Conservation (phyloP, 2,113 vertebrate genomes). For the Gallinago undulata region DNA sequence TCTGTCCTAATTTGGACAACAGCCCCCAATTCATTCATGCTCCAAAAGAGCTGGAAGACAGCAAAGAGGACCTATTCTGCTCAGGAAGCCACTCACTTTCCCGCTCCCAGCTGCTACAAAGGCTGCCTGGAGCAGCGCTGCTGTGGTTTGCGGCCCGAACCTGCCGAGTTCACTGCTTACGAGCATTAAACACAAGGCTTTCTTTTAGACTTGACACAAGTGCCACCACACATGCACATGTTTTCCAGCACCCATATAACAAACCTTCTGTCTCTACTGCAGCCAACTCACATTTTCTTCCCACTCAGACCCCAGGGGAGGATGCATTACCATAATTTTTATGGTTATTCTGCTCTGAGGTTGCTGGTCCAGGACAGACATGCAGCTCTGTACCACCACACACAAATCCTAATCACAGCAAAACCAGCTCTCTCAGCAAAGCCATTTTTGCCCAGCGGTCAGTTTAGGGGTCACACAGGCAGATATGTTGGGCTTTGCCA, state of each 20-base stretch:
- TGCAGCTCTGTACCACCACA: neutral
- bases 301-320: neutral
- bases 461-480: neutral
- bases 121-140: neutral
- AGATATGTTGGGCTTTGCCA: neutral
- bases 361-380: neutral
- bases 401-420: neutral
- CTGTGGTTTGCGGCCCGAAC: neutral
- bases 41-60: neutral
- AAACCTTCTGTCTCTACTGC: neutral
- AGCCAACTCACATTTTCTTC: neutral
- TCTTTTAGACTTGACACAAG: neutral
- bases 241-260: neutral
- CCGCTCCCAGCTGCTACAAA: neutral
- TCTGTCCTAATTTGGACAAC: neutral
- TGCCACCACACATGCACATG: accelerated
- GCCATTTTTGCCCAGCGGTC: neutral
- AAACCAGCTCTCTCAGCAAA: neutral
- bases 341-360: neutral
- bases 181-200: neutral
- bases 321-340: neutral
- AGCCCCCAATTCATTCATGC: neutral
- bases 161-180: neutral
- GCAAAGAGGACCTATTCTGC: neutral
- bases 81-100: neutral